A percentile compares a stretch with the other conserved stretches of the same genome.
These are phyloP conservation scores for Eupithecia tripunctaria DNA, from an alignment of 2,888 invertebrate genomes.

Conservation along the genomic window DNA sequence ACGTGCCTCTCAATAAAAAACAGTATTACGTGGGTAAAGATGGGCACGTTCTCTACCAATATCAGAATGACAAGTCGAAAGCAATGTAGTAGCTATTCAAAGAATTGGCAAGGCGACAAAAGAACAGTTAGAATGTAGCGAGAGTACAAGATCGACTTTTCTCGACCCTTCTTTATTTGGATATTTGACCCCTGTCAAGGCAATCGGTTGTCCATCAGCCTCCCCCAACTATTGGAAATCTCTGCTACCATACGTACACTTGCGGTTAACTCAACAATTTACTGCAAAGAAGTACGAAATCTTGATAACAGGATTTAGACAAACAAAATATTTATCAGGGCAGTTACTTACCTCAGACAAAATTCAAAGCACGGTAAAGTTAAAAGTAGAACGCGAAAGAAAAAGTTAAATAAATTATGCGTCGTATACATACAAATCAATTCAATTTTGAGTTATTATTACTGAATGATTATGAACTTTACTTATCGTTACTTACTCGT, in stretches of 20 bases:
- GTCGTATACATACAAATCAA: neutral
- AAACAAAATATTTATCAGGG: slow-evolving; percentile 9
- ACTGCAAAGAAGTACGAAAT: slow-evolving; percentile 53
- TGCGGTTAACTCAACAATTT: slow-evolving; percentile 71
- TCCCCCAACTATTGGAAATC: slow-evolving; percentile 73
- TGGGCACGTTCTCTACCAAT: neutral
- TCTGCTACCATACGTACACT: slow-evolving; percentile 56
- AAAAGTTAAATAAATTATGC: neutral
- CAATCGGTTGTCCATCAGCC: slow-evolving; percentile 66
- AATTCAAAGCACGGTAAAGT: neutral
- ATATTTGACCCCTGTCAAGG: slow-evolving; percentile 76
- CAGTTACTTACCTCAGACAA: neutral
- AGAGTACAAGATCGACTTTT: slow-evolving; percentile 41
- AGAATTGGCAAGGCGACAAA: slow-evolving; percentile 18
- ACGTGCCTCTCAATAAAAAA: neutral
- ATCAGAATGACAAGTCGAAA: neutral
- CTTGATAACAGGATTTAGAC: slow-evolving; percentile 28
- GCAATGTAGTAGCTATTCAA: slow-evolving; percentile 2
- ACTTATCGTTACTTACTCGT: neutral
- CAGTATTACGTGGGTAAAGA: neutral
- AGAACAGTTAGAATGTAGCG: slow-evolving; percentile 39
- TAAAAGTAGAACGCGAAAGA: neutral
- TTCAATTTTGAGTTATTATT: neutral
- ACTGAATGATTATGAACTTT: slow-evolving; percentile 11
- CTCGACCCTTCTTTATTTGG: slow-evolving; percentile 55